Conservation (phyloP, 2,113 vertebrate species). For the Ornithorhynchus anatinus region DNA sequence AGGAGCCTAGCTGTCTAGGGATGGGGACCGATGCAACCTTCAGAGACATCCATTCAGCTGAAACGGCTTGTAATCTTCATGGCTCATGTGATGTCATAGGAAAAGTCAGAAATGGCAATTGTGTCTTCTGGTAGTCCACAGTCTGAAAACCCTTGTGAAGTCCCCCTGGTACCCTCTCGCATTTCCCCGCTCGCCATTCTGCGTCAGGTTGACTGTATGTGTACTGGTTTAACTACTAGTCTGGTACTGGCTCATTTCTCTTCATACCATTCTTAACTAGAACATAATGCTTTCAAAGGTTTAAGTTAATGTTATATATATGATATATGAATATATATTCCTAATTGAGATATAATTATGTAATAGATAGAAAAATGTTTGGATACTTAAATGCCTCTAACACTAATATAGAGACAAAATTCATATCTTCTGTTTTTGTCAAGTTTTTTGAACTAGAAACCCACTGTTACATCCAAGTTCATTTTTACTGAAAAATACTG, state of each 20-base stretch:
- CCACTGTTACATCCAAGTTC: conserved; percentile 74
- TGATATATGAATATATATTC: conserved; percentile 81
- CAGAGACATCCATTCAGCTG: conserved; percentile 3
- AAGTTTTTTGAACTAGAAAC: conserved; percentile 68
- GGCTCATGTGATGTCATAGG: neutral
- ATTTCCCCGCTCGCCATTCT: conserved; percentile 40
- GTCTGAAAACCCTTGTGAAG: conserved; percentile 11
- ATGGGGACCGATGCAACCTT: conserved; percentile 4
- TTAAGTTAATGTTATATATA: conserved; percentile 79
- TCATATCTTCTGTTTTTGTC: conserved; percentile 71
- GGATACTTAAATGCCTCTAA: conserved; percentile 76
- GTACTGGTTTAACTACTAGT: conserved; percentile 69
- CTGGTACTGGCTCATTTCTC: conserved; percentile 70
- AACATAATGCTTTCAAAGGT: conserved; percentile 80
- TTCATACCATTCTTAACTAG: conserved; percentile 73
- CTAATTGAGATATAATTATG: conserved; percentile 78
- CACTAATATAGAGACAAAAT: conserved; percentile 72
- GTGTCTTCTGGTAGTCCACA: conserved; percentile 13
- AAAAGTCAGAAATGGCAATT: neutral
- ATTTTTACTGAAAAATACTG: conserved; percentile 82
- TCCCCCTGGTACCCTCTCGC: conserved; percentile 26
- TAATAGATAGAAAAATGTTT: conserved; percentile 80
- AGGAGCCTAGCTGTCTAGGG: neutral
- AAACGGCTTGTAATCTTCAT: neutral
- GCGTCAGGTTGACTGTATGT: conserved; percentile 24